Base-by-base conservation (phyloP, 2,888 invertebrate genomes). In the Panopea generosa region DNA sequence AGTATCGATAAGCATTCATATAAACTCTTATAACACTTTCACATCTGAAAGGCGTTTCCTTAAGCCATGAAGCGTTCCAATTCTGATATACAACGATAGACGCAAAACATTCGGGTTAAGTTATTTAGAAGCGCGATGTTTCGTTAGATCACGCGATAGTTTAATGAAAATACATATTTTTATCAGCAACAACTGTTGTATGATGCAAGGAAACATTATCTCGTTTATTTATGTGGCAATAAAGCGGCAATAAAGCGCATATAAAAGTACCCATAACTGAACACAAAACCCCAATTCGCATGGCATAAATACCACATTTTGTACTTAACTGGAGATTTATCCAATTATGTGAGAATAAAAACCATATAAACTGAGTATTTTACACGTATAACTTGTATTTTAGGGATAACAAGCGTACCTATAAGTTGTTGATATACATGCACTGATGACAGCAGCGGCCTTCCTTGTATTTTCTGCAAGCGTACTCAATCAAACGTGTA, bases 261-360 rank as follows among this genome's bases (percentile, higher is more conserved):
- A 62, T 56, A 33, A 56, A 9, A 27, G 11, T 18, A n/a, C n/a
- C 27, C 11, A 7, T 33, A 33, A 33, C 33, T 4, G 33, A 33
- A 33, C 33, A 33, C 18, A 3, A 33, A 29, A 55, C 9, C 9
- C 27, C 7, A 29, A 18, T 55, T 7, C 26, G n/a, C n/a, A 33
- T 2, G 29, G 29, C 7, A 55, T 55, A 18, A 33, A 55, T 50
- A 70, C 49, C 56, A 38, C 61, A 70, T 55, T 56, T 70, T 24
- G 49, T 62, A 56, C 57, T 70, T 47, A 38, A 33, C 27, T 43
- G 56, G 50, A 70, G 43, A 56, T 47, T 43, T 47, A 55, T 62
- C 62, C 62, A 70, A 70, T 62, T 70, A 70, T 33, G 53, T 49
- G 56, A 56, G 40, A 62, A 70, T 62, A 70, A 70, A 70, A 70